Percentiles rank a stretch among this genome's conserved stretches.
phyloP scores from a whole-genome alignment of 2,113 vertebrate genomes.

The Vicugna pacos region DNA sequence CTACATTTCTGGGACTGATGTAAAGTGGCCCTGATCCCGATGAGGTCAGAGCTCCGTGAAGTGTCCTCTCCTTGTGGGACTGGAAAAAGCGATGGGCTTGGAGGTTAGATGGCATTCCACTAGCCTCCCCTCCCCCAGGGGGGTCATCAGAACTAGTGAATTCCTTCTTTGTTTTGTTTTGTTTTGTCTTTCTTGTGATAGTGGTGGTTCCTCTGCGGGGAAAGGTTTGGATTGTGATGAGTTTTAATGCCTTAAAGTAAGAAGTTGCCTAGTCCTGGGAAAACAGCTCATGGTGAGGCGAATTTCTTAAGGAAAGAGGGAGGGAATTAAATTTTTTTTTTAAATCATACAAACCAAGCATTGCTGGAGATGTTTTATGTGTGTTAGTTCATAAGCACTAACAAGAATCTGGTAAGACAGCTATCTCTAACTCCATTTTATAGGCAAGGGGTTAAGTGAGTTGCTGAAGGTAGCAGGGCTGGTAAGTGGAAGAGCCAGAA shows the following conservation, averaged over 20 bases:
- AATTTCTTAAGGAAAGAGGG: not conserved
- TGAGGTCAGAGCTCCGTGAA: not conserved
- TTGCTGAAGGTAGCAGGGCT: not conserved
- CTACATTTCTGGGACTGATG: not conserved
- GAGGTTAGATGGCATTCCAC: not conserved
- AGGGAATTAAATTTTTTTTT: not conserved
- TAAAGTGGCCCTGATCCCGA: not conserved
- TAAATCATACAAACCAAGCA: not conserved
- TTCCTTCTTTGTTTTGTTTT: not conserved
- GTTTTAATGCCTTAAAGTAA: not conserved
- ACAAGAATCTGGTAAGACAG: not conserved
- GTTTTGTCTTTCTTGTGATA: not conserved
- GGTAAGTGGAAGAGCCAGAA: not conserved
- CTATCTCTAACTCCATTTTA: not conserved
- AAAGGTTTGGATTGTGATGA: not conserved
- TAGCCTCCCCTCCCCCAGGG: not conserved
- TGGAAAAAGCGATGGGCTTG: conserved; percentile 35
- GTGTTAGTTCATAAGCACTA: not conserved
- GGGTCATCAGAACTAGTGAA: not conserved
- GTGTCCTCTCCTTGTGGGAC: conserved; percentile 28
- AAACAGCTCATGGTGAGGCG: not conserved
- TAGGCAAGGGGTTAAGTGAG: not conserved
- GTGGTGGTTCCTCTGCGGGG: not conserved
- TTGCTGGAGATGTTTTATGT: not conserved
- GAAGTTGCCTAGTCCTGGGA: not conserved